Evolutionary conservation across 2,797 vertebrate genomes (phyloP), one percentile per base, ranked within the genome.

Genomic region (Crenichthys baileyi): DNA sequence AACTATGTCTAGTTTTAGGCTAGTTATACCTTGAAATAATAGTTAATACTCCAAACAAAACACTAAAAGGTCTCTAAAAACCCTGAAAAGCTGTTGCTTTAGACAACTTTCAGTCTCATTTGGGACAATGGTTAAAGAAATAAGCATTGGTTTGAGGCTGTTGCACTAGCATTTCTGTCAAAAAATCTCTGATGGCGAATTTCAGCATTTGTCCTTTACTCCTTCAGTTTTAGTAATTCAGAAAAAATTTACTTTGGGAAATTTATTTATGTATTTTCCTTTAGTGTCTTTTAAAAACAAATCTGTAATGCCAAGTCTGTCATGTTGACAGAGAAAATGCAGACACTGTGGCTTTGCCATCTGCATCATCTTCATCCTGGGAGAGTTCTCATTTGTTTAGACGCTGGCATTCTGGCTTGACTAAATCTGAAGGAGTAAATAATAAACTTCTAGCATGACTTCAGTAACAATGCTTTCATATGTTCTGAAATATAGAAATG

Each of bases 311-410:
- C 87, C 20, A 86, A 90, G 87, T 92, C 60, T 91, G 90, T 91
- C 92, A 79, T 89, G 87, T 92, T 93, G 87, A 87, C 46, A 78
- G 81, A 72, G 79, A 53, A 74, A 90, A 77, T 90, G 92, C 93
- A 93, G 93, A 94, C 89, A 85, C 60, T 87, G 87, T 67, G 81
- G 87, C 90, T 92, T 85, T 1, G 70, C 92, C 92, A 92, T 92
- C 91, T 93, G 93, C 90, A 92, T 80, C 3, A 75, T 41, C 31
- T 36, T 36, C 36, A 80, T 91, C 85, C 91, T 88, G 81, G 79
- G 89, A 89, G 89, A 89, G 84, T 88, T 75, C 83, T 16, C 61
- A 70, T 77, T 82, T 85, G 86, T 78, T 91, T 87, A 1, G 20
- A 85, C 87, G 73, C 84, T 7, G 82, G 58, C 85, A 86, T 84